Evolutionary conservation across 2,797 vertebrate species (phyloP), one percentile per base, ranked within the genome.

Genomic region (Myotis vivesi): DNA sequence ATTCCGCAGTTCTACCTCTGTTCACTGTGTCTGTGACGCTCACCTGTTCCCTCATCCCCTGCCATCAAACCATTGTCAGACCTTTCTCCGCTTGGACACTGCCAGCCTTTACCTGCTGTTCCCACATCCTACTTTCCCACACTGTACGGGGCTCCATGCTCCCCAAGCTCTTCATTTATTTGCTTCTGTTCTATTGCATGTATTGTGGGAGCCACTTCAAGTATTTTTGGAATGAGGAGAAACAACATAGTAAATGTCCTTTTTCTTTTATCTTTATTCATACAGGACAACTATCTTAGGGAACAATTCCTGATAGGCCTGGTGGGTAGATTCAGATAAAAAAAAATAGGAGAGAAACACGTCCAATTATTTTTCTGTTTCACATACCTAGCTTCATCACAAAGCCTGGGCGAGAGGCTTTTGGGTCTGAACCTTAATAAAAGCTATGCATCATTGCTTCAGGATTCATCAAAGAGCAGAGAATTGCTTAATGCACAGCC

Each of bases 401-500:
- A 0, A 62, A 91, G 57, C n/a, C 22, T 86, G 71, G 94, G 23
- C 57, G 77, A 72, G 83, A 93, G 66, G 30, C 87, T 92, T 82
- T 84, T 95, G 92, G 75, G 97, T 87, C 44, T 90, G 85, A 75
- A 71, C 66, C 81, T 97, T 98, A 98, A 97, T 97, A 95, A 97
- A 97, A 98, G 28, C 89, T 94, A 38, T 19, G 87, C 95, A 97
- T 97, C 94, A 95, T 87, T 94, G 83, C 91, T 96, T 97, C 91
- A 82, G 91, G 95, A 95, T 87, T 66, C 84, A 94, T 95, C 94
- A 68, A 91, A 96, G 95, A 96, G 94, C 0, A 5, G 46, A 94
- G 84, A 87, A 76, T 96, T 97, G 89, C 97, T 98, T 97, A 95
- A 97, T 97, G 97, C 96, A 95, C 17, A 96, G 66, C 20, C 89